phyloP scores from a whole-genome alignment of 2,888 invertebrate genomes.

The Poecilobothrus nobilitatus region DNA sequence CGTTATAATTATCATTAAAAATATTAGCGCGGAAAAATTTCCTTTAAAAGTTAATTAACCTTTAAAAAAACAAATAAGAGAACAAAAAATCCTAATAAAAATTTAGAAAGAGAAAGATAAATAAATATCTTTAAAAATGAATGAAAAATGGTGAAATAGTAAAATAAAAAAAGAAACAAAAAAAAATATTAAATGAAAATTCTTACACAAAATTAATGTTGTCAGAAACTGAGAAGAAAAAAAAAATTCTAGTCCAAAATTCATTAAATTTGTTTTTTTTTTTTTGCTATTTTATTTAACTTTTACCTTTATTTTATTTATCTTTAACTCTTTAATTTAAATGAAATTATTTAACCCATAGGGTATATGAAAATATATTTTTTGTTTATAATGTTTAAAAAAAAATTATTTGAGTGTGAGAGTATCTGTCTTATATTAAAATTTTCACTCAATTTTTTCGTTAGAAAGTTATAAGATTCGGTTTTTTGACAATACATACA shows the following conservation, averaged over 20 bases:
- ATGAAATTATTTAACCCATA: no score
- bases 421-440: no score
- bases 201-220: neutral
- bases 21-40: neutral
- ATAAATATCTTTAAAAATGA: neutral
- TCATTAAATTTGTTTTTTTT: neutral
- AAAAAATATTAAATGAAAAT: neutral
- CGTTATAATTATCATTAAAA: conserved; percentile 3
- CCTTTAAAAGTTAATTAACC: neutral
- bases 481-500: no score
- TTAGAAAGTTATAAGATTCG: no score
- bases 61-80: neutral
- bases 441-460: no score
- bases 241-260: neutral
- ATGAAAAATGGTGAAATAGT: no score
- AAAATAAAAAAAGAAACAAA: neutral
- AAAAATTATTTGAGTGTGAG: no score
- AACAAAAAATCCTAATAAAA: neutral
- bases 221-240: neutral
- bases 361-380: no score
- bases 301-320: no score
- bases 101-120: neutral
- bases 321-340: no score
- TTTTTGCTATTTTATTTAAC: neutral
- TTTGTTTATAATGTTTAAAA: no score